phyloP scores from a whole-genome alignment of 2,113 vertebrate species.

The Verasper variegatus region DNA sequence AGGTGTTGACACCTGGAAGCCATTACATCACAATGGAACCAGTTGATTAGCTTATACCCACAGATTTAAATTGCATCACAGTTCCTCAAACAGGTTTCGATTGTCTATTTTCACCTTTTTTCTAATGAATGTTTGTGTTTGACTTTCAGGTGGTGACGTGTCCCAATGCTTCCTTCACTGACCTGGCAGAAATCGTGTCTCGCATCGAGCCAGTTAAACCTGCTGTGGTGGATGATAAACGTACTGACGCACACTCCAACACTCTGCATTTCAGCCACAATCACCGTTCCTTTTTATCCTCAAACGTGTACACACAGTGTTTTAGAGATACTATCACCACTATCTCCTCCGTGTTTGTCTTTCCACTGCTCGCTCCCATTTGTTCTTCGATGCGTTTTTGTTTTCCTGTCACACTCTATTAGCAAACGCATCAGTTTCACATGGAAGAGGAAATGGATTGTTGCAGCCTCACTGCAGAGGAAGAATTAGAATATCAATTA shows the following conservation, averaged over 20 bases:
- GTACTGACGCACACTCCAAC: not conserved
- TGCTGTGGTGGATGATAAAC: constrained; percentile 88
- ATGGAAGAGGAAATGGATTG: not conserved
- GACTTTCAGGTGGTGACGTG: constrained; percentile 85
- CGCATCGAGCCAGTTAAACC: constrained; percentile 90
- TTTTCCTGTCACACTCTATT: constrained; percentile 26
- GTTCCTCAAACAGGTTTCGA: not conserved
- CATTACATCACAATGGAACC: not conserved
- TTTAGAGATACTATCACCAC: not conserved
- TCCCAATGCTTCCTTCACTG: constrained; percentile 94
- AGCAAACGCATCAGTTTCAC: not conserved
- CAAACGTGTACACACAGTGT: not conserved
- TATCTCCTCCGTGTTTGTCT: not conserved
- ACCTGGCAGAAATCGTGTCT: constrained; percentile 95
- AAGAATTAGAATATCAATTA: constrained; percentile 7
- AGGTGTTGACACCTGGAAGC: not conserved
- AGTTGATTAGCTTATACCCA: not conserved
- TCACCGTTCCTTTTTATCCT: not conserved
- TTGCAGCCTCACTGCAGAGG: not conserved
- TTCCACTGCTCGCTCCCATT: not conserved
- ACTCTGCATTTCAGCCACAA: not conserved
- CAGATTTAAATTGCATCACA: not conserved
- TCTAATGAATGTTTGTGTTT: not conserved
- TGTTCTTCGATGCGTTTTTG: constrained; percentile 5
- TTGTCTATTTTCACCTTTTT: not conserved